Evolutionary conservation across 2,113 vertebrate species (phyloP).

Genomic region (Oreochromis aureus): DNA sequence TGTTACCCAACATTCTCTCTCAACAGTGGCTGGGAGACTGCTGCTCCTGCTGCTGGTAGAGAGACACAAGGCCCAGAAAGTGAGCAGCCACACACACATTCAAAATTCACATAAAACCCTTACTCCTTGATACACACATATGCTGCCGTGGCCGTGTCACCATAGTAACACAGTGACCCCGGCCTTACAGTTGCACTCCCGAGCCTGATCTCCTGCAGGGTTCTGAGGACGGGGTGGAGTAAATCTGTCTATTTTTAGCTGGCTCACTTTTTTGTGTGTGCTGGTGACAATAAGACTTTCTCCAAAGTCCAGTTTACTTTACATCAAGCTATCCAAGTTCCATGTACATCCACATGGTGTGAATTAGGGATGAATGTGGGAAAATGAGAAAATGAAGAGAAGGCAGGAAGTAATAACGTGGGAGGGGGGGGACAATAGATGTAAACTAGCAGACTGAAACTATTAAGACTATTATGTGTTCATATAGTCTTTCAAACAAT

Average conservation of each 20-base stretch:
- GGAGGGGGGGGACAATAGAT: background rate
- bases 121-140: background rate
- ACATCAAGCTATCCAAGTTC: background rate
- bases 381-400: conserved; percentile 3
- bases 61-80: background rate
- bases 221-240: conserved; percentile 44
- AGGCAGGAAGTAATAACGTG: background rate
- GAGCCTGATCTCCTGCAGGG: conserved; percentile 35
- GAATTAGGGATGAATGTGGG: background rate
- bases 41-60: conserved; percentile 26
- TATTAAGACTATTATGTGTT: background rate
- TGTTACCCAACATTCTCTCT: conserved; percentile 66
- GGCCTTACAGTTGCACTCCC: conserved; percentile 41
- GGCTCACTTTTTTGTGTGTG: conserved; percentile 45
- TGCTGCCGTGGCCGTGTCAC: conserved; percentile 23
- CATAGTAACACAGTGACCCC: conserved; percentile 71
- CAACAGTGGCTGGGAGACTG: conserved; percentile 48
- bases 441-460: background rate
- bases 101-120: background rate
- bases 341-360: background rate
- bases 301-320: conserved; percentile 32
- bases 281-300: conserved; percentile 55
- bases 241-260: conserved; percentile 68
- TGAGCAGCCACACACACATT: background rate
- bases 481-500: background rate